Base-by-base conservation (phyloP, 2,797 vertebrate genomes). In the Philypnodon macrostomus region DNA sequence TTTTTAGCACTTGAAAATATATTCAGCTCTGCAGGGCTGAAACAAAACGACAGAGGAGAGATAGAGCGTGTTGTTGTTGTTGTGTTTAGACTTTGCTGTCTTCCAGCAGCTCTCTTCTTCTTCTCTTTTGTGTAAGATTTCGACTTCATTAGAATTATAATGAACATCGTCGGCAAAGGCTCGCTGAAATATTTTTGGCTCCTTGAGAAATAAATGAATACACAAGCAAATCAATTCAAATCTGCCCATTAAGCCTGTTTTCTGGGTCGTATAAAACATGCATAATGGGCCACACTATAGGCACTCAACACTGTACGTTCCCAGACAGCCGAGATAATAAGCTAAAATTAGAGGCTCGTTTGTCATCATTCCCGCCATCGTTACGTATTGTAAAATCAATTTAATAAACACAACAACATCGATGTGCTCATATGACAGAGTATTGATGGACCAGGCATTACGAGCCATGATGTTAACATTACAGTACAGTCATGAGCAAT, bases 91-190 rank as follows among this genome's bases (percentile, higher is more conserved):
- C 67, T 69, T n/a, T 17, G 69, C 58, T 11, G 53, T 64, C 73
- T 75, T 71, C 59, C 67, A 33, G 59, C 59, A 23, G 47, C 70
- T 70, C 62, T 33, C 67, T 69, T 69, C n/a, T 60, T 35, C 67
- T 67, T 51, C 55, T 82, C 71, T 66, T 78, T 77, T 74, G 67
- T 63, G 74, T n/a, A 69, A 38, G 58, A 76, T 69, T 75, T 61
- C 41, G 67, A 75, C 79, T 79, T 85, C 84, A 82, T 86, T 85
- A 83, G 80, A 86, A 87, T 84, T 53, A 75, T 80, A 84, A 86
- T 83, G 77, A 83, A 81, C 68, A 57, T 79, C 75, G 48, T 66
- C 64, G n/a, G n/a, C n/a, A n/a, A 50, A 34, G 27, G 73, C 67
- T 45, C n/a, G 41, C 63, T 37, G 63, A 66, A 79, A 70, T 80